Conservation (phyloP, 1,140 invertebrate species). For the Drosophila lacertosa region DNA sequence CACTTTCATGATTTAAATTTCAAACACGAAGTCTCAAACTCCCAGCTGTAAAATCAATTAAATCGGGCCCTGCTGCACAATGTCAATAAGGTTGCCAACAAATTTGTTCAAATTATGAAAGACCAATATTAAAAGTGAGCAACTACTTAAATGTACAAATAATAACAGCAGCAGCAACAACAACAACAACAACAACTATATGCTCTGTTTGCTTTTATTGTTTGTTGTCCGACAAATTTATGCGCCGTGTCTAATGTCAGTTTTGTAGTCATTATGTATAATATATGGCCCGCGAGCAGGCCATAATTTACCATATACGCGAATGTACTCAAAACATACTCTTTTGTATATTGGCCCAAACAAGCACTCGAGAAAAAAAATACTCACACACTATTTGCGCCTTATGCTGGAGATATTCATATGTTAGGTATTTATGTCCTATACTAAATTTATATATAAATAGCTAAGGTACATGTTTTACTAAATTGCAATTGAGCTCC, state of each 20-base stretch:
- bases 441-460: too few relatives aligned
- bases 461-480: too few relatives aligned
- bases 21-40: constrained; percentile 7
- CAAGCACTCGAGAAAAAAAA: too few relatives aligned
- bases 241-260: constrained; percentile 78
- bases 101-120: constrained; percentile 54
- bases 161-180: too few relatives aligned
- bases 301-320: too few relatives aligned
- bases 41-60: constrained; percentile 69
- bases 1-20: constrained; percentile 79
- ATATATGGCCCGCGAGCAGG: constrained; percentile 70
- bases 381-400: too few relatives aligned
- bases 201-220: constrained; percentile 59
- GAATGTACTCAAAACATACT: too few relatives aligned
- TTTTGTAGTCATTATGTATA: constrained; percentile 77
- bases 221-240: constrained; percentile 47
- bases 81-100: constrained; percentile 35
- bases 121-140: constrained; percentile 6
- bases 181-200: constrained; percentile 34
- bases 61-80: constrained; percentile 54
- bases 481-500: too few relatives aligned
- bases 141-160: too few relatives aligned
- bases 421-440: too few relatives aligned
- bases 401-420: too few relatives aligned
- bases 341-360: too few relatives aligned